Evolutionary conservation across 1,140 invertebrate species (phyloP).

Genomic region (Apolygus lucorum): DNA sequence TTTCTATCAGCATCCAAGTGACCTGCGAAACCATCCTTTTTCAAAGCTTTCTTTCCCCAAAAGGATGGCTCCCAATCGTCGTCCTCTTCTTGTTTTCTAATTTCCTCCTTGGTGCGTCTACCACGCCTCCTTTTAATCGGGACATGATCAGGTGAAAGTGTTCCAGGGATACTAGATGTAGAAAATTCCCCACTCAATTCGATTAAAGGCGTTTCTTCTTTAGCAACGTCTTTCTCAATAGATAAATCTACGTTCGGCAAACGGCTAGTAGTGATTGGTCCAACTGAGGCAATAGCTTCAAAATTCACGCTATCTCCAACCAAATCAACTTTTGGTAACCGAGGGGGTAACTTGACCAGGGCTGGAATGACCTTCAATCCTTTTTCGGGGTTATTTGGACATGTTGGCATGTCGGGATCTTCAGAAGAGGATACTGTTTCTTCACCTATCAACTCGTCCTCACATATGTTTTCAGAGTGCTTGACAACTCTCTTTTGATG

Average conservation of each 20-base stretch:
- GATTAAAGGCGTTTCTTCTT: too few relatives aligned
- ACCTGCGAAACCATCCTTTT: neutral
- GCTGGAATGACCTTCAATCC: neutral
- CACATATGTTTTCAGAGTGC: too few relatives aligned
- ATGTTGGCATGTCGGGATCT: neutral
- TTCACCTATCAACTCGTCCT: neutral
- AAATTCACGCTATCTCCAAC: too few relatives aligned
- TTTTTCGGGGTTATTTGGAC: neutral
- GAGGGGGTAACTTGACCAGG: neutral
- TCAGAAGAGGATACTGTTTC: neutral
- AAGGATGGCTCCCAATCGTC: slow-evolving; percentile 4
- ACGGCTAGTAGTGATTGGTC: too few relatives aligned
- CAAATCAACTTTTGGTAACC: neutral
- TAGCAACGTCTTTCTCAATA: too few relatives aligned
- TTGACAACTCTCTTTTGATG: neutral
- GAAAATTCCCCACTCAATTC: too few relatives aligned
- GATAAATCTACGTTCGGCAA: too few relatives aligned
- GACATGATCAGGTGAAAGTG: neutral
- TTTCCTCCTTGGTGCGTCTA: neutral
- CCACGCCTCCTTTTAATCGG: neutral
- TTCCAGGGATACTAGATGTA: too few relatives aligned
- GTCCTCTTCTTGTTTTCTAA: neutral
- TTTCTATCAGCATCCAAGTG: neutral
- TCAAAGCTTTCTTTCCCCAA: neutral
- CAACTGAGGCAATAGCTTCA: too few relatives aligned